Evolutionary conservation across 2,888 invertebrate species (phyloP).

Genomic region (Noctuana brunneofusca): DNA sequence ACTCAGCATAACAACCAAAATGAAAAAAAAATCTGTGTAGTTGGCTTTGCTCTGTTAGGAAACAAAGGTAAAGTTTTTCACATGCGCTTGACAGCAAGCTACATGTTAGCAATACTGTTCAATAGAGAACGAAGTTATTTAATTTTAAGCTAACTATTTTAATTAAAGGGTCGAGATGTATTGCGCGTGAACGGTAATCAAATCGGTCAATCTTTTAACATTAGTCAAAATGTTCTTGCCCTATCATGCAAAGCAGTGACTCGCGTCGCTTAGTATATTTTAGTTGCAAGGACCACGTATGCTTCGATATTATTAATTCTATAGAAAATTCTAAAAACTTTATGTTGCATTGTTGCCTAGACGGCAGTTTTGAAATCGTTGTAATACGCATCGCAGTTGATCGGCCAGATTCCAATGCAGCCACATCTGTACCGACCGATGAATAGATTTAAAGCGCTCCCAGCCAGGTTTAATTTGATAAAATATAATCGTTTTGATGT

Average conservation of each 20-base stretch:
- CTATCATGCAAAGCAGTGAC: too few species aligned
- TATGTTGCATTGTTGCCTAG: too few species aligned
- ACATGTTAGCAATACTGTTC: neutral
- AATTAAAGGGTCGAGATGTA: too few species aligned
- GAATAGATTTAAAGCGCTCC: neutral
- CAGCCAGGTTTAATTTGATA: neutral
- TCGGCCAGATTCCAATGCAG: neutral
- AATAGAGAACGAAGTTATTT: too few species aligned
- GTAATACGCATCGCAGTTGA: too few species aligned
- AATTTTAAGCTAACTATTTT: too few species aligned
- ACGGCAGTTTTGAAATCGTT: too few species aligned
- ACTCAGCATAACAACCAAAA: neutral
- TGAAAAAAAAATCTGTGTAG: neutral
- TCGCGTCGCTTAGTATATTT: too few species aligned
- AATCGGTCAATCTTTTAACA: too few species aligned
- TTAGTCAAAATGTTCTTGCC: too few species aligned
- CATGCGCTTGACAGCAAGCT: neutral
- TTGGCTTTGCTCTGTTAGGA: neutral
- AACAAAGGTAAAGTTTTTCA: conserved; percentile 5
- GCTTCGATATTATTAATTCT: neutral
- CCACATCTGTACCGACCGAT: neutral
- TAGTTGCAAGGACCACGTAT: neutral
- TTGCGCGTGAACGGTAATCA: too few species aligned
- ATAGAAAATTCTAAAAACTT: too few species aligned
- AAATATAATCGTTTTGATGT: conserved; percentile 17